Evolutionary conservation across 2,888 invertebrate genomes (phyloP), one percentile per base, ranked within the genome.

Genomic region (Gandaritis pyraliata): DNA sequence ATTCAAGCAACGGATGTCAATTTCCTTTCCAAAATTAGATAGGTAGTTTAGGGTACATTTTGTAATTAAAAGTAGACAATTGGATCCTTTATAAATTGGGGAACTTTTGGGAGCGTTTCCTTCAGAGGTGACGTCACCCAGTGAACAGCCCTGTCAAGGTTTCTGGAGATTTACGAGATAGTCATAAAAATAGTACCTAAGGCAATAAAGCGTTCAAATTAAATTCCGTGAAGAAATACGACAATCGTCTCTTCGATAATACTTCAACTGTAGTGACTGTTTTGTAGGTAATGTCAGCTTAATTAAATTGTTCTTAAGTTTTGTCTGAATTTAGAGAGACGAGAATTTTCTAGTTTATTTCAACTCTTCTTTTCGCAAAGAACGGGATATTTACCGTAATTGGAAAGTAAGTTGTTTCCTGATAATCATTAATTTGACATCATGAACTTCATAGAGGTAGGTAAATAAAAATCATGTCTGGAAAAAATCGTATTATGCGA

Each of bases 1-100:
- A 72, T 69, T 54, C 61, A 56, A 63, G 10, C 10, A 8, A 66
- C 68, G 61, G 51, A 71, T 66, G 60, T 70, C 69, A 73, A 74
- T 74, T 76, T 76, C 70, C 72, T 64, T 69, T 71, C 49, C 57
- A 51, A 58, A 69, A 64, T 55, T 33, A 53, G 36, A 10, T 51
- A 62, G 23, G 3, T 23, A 6, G 3, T 23, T 59, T 64, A 50
- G 50, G 18, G 38, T 30, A 39, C 38, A 54, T 38, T 58, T n/a
- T 41, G 41, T 58, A 48, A 56, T 65, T 52, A 56, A 59, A 59
- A 61, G 38, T 29, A 18, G 49, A 48, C 49, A 41, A 59, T 36
- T 48, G 33, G 51, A 47, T 54, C 49, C 53, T 57, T 45, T 12
- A 53, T 57, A 57, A 50, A 60, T 57, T 57, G 29, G 49, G 41